Evolutionary conservation across 1,140 invertebrate genomes (phyloP), one percentile per base, ranked within the genome.

Genomic region (Atta cephalotes): DNA sequence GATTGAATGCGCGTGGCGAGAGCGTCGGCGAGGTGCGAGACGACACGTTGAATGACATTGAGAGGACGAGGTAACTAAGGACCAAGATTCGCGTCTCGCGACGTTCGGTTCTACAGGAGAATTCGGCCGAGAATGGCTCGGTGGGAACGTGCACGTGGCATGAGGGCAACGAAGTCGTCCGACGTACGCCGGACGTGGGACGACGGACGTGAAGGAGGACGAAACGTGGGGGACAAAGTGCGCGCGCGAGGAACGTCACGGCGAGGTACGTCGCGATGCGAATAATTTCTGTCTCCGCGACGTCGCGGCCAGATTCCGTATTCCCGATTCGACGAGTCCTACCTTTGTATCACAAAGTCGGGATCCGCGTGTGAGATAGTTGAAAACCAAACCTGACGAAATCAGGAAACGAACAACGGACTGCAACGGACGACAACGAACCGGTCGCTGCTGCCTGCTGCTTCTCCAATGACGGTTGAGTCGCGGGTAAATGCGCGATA

Each of bases 371-470:
- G n/a, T 51, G 39, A 63, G 35, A 49, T 18, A 68, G 21, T 9
- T 28, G 72, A 78, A 4, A 49, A 76, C 31, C 56, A 49, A 63
- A 63, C 39, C 80, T 35, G 39, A 63, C 7, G 18, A n/a, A 49
- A 62, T 14, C 56, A 35, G 28, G n/a, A 25, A 82, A 82, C n/a
- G 80, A 62, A 81, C 68, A 51, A 74, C 79, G 76, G 16, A 76
- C 2, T 45, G 9, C 60, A 65, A 78, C 78, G 56, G 31, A 63
- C 12, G 14, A 28, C 51, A n/a, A 3, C 60, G 65, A 71, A 81
- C 79, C 79, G 80, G 80, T 84, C 65, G 78, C 9, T 10, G 39
- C 78, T 81, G 49, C 78, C 21, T 10, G 39, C 78, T 81, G 31
- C 78, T 16, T 71, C 31, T 71, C 12, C 10, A 45, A 45, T 16